These are phyloP conservation scores for Siniperca chuatsi DNA, from an alignment of 2,113 vertebrate species.

Conservation along the genomic window DNA sequence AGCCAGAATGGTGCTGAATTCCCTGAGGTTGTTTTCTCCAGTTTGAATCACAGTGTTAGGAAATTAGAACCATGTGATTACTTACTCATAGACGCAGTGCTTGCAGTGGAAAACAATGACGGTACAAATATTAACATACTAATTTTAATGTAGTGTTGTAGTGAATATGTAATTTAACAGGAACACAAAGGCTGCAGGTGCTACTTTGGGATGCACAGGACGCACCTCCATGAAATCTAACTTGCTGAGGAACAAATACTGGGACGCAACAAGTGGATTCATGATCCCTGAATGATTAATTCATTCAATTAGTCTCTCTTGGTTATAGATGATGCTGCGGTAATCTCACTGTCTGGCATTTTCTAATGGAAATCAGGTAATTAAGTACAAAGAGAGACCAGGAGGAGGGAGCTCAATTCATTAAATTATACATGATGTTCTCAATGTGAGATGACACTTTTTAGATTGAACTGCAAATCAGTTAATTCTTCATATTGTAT, in stretches of 20 bases:
- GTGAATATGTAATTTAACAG: neutral
- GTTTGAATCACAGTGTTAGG: neutral
- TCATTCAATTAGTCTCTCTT: constrained; percentile 47
- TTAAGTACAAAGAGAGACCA: constrained; percentile 51
- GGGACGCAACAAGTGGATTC: constrained; percentile 44
- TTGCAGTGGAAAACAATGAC: neutral
- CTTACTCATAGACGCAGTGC: neutral
- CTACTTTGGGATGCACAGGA: constrained; percentile 21
- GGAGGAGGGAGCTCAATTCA: constrained; percentile 20
- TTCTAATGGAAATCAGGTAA: constrained; percentile 66
- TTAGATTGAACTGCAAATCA: constrained; percentile 33
- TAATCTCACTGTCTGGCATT: constrained; percentile 56
- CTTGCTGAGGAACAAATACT: constrained; percentile 29
- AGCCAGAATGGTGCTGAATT: neutral
- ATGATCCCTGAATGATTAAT: constrained; percentile 48
- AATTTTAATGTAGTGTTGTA: constrained; percentile 1
- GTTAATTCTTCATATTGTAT: constrained; percentile 10
- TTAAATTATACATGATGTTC: constrained; percentile 52
- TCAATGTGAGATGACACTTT: constrained; percentile 35
- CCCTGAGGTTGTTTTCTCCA: constrained; percentile 1
- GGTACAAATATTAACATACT: neutral
- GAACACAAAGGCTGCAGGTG: constrained; percentile 41
- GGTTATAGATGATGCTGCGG: constrained; percentile 29
- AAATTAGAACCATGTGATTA: neutral
- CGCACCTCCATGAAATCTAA: constrained; percentile 9